Base-by-base conservation (phyloP, 2,113 vertebrate species). In the Butastur rufipennis region DNA sequence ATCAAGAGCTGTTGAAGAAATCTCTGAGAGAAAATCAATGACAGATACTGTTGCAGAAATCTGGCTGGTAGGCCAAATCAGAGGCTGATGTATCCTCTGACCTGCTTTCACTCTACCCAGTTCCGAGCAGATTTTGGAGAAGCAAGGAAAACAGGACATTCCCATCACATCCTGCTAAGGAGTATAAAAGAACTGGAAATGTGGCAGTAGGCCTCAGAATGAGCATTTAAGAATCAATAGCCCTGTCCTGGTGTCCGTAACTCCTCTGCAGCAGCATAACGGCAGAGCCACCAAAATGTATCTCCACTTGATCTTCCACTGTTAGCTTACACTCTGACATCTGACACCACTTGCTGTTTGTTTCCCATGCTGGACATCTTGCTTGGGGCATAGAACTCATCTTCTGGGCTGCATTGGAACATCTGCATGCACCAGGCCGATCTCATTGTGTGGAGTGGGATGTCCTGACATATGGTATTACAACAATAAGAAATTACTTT, bases 221-320 rank as follows among this genome's bases (percentile, higher is more conserved):
- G 27, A 93, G 3, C 42, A 53, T 47, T 82, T 77, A 47, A 78
- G 20, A 38, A 58, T 48, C 62, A 52, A 25, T 15, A 77, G 14
- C 0, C 1, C 15, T n/a, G 42, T 52, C 2, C 15, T 53, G 14
- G 59, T 50, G 9, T 32, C 25, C 9, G 0, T 70, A 65, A 56
- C 38, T 87, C 9, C 18, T 61, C 15, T 10, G 26, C 26, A 83
- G 32, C n/a, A 95, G 31, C 15, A 1, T 48, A 80, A 85, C 1
- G 4, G 34, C 65, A 93, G 21, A 86, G 45, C 0, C 53, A 32
- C 8, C 2, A 23, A 58, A 77, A 67, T 2, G 0, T 55, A 53
- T 48, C 34, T 72, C 34, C 13, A 56, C 22, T 61, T 70, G 13
- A 50, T 48, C 52, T 78, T 78, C 21, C 25, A 32, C 36, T 42